These are phyloP conservation scores for Pocota personata DNA, from an alignment of 2,888 invertebrate genomes.

Conservation along the genomic window DNA sequence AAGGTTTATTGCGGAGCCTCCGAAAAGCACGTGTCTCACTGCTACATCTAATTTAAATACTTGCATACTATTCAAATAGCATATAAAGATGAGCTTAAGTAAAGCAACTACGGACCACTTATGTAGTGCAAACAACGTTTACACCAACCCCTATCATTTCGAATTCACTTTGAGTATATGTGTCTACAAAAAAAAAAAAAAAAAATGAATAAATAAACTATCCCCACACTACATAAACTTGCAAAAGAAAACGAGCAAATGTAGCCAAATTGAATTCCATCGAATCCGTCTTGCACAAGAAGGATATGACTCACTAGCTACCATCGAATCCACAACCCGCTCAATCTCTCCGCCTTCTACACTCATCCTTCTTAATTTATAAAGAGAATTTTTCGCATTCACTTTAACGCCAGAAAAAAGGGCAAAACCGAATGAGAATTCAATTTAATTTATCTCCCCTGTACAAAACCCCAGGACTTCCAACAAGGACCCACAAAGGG, in stretches of 20 bases:
- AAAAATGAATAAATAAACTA: neutral
- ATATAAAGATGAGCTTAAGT: neutral
- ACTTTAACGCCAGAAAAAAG: slow-evolving; percentile 36
- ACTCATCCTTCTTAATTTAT: slow-evolving; percentile 32
- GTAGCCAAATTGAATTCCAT: slow-evolving; percentile 63
- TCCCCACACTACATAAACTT: neutral
- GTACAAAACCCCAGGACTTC: slow-evolving; percentile 32
- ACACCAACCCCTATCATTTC: slow-evolving; percentile 29
- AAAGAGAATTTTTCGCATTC: slow-evolving; percentile 55
- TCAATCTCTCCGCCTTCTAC: neutral
- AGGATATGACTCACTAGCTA: slow-evolving; percentile 42
- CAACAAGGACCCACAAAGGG: slow-evolving; percentile 53
- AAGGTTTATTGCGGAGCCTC: too few species aligned
- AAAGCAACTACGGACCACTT: neutral
- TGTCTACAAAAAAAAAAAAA: slow-evolving; percentile 48
- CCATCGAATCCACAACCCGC: slow-evolving; percentile 3
- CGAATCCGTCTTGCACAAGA: slow-evolving; percentile 60
- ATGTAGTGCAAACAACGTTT: slow-evolving; percentile 19
- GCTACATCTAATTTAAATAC: too few species aligned
- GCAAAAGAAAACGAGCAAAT: slow-evolving; percentile 6
- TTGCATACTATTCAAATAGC: neutral
- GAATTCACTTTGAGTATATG: slow-evolving; percentile 51
- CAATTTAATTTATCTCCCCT: slow-evolving; percentile 66
- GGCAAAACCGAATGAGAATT: slow-evolving; percentile 32
- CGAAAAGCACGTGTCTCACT: too few species aligned